These are phyloP conservation scores for Colostygia pectinataria DNA, from an alignment of 2,888 invertebrate species.

Conservation along the genomic window DNA sequence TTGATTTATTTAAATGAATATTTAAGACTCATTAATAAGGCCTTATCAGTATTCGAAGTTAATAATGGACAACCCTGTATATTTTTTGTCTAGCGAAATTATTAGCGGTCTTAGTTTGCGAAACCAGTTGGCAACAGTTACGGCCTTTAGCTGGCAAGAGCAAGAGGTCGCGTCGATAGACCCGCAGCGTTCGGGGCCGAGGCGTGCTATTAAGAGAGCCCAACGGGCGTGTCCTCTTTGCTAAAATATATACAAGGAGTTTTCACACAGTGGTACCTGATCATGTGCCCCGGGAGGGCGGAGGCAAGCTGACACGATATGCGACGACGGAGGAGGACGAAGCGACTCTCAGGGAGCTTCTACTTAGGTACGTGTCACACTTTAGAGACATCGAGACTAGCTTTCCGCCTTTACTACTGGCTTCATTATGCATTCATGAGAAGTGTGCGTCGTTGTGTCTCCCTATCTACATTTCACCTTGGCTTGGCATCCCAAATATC, in stretches of 20 bases:
- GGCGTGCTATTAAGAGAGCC: conserved; percentile 8
- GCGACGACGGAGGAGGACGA: conserved; percentile 95
- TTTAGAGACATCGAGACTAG: conserved; percentile 61
- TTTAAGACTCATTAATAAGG: no score
- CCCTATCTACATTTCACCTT: conserved; percentile 53
- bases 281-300: conserved; percentile 82
- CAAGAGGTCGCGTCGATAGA: conserved; percentile 11
- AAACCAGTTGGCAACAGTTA: conserved; percentile 14
- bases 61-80: no score
- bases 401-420: conserved; percentile 73
- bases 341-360: conserved; percentile 96
- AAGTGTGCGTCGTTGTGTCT: conserved; percentile 43
- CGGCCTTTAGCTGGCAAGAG: not conserved
- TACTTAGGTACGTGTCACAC: conserved; percentile 90
- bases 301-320: conserved; percentile 88
- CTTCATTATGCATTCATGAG: conserved; percentile 62
- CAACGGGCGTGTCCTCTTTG: conserved; percentile 8
- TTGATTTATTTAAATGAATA: no score
- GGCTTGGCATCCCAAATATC: conserved; percentile 78
- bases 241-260: conserved; percentile 67
- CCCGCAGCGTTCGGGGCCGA: conserved; percentile 1
- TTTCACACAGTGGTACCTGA: conserved; percentile 81
- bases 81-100: not conserved
- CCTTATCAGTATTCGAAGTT: no score
- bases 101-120: not conserved